phyloP scores from a whole-genome alignment of 2,113 vertebrate species.

The Dolichotis patagonum region DNA sequence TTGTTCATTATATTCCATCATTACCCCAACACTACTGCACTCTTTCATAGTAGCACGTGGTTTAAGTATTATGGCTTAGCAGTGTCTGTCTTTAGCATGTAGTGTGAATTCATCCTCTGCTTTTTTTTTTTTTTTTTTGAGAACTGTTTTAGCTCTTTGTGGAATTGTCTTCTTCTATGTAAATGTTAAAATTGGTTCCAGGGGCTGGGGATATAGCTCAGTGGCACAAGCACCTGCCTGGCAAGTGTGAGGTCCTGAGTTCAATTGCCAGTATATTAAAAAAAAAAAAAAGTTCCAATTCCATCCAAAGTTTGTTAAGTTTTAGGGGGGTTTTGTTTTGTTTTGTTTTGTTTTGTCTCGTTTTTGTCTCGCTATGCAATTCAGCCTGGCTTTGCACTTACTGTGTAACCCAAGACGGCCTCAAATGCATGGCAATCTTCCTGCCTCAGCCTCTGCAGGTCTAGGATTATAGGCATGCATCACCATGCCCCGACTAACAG shows the following conservation, averaged over 20 bases:
- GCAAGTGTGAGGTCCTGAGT: too few species aligned
- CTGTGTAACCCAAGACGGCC: neutral
- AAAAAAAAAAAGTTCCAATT: too few species aligned
- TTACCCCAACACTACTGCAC: neutral
- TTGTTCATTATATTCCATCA: neutral
- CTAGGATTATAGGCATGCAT: neutral
- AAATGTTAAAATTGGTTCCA: slow-evolving; percentile 12
- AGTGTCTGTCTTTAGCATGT: neutral
- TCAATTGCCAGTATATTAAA: too few species aligned
- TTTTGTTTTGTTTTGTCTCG: too few species aligned
- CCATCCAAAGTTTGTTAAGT: neutral
- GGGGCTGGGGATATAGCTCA: too few species aligned
- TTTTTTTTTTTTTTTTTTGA: neutral
- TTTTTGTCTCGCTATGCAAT: neutral
- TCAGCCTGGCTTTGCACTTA: neutral
- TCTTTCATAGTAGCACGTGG: neutral
- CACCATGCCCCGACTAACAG: neutral
- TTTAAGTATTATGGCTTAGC: neutral
- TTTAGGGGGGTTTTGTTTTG: too few species aligned
- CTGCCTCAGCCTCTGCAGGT: neutral
- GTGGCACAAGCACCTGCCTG: too few species aligned
- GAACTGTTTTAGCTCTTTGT: neutral
- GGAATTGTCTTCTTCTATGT: neutral
- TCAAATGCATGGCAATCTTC: neutral
- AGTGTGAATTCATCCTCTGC: neutral